These are phyloP conservation scores for Propsilocerus akamusi DNA, from an alignment of 1,140 invertebrate genomes.

Conservation along the genomic window DNA sequence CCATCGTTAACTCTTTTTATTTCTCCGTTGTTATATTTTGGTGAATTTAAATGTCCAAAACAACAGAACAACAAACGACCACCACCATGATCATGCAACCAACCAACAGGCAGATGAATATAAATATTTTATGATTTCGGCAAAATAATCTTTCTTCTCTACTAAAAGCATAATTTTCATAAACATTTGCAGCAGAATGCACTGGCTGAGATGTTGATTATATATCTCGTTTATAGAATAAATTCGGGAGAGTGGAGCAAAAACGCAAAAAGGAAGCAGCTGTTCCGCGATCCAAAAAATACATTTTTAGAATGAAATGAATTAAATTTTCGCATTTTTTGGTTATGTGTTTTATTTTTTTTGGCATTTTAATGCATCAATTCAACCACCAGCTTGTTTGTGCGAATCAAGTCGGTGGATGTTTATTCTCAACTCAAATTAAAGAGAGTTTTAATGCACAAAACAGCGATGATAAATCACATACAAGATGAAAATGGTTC, in stretches of 20 bases:
- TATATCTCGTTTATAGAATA: too few species aligned
- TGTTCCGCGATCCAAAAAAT: not conserved
- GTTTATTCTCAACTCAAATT: not conserved
- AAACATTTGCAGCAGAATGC: not conserved
- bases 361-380: constrained; percentile 3
- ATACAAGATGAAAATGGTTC: not conserved
- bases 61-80: too few species aligned
- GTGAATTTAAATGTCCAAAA: constrained; percentile 1
- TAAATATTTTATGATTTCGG: too few species aligned
- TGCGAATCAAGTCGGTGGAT: not conserved
- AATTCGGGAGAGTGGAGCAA: too few species aligned
- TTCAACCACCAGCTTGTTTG: not conserved
- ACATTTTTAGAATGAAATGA: constrained; percentile 1
- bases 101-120: not conserved
- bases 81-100: not conserved
- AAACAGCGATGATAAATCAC: not conserved
- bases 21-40: not conserved
- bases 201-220: not conserved
- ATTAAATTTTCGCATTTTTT: not conserved
- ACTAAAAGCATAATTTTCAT: too few species aligned
- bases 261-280: not conserved
- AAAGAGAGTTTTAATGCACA: not conserved
- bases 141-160: too few species aligned
- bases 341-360: too few species aligned
- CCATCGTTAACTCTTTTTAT: not conserved